These are phyloP conservation scores for Mactromeris polynyma DNA, from an alignment of 2,888 invertebrate species.

Conservation along the genomic window DNA sequence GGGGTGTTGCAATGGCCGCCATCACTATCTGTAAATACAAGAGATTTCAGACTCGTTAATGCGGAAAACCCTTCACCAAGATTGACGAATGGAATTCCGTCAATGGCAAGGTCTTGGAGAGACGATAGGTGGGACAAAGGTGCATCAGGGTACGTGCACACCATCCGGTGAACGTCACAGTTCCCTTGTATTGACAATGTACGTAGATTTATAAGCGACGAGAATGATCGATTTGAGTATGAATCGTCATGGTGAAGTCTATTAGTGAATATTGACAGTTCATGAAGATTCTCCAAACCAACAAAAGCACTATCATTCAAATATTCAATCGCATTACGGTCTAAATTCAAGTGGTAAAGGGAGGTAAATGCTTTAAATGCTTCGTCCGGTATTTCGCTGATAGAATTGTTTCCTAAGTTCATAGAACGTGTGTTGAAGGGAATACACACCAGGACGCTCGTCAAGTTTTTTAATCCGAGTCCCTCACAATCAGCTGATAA, in stretches of 20 bases:
- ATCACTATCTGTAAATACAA: background rate
- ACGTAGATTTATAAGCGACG: background rate
- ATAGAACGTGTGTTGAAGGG: background rate
- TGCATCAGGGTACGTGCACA: slow-evolving; percentile 18
- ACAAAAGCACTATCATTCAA: background rate
- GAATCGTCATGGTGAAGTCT: slow-evolving; percentile 1
- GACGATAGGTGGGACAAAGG: slow-evolving; percentile 3
- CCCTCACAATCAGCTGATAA: slow-evolving; percentile 1
- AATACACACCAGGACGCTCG: background rate
- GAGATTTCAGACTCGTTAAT: slow-evolving; percentile 8
- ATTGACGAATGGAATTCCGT: slow-evolving; percentile 20
- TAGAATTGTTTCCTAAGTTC: slow-evolving; percentile 7
- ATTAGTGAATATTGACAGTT: slow-evolving; percentile 5
- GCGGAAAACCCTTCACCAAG: slow-evolving; percentile 25
- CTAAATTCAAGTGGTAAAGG: background rate
- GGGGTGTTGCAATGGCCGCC: background rate
- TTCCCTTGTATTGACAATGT: slow-evolving; percentile 2
- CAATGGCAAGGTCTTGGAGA: slow-evolving; percentile 11
- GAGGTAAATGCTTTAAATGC: background rate
- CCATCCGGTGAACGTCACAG: background rate
- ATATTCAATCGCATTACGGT: slow-evolving; percentile 7
- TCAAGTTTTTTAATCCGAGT: background rate
- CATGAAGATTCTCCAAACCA: background rate
- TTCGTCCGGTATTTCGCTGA: background rate
- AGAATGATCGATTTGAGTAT: background rate